Base-by-base conservation (phyloP, 1,140 invertebrate genomes). In the Pogonognathellus flavescens region DNA sequence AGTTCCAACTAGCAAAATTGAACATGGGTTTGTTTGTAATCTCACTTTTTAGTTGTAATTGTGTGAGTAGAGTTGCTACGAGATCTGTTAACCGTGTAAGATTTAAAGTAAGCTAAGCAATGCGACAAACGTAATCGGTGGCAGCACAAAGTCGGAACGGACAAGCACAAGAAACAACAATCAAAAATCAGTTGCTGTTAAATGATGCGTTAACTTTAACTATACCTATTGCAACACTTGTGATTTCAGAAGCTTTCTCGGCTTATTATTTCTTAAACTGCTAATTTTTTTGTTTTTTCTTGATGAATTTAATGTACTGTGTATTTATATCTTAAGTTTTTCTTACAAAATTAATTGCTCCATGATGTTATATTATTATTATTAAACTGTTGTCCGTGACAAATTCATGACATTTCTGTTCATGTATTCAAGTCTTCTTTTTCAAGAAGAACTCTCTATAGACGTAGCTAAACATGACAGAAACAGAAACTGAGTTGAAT, bases 81-180 rank as follows among this genome's bases (percentile, higher is more conserved):
- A 76, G 70, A 76, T 76, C 31, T 50, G 25, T 31, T 76, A 50
- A 49, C 70, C 49, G 41, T 49, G 49, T 76, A 49, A 76, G 66
- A 76, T 31, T 49, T 41, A 41, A 76, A 49, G 62, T 31, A 66
- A 76, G 70, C 70, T 49, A 76, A 76, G 70, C 70, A 76, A 76
- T 49, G 70, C 70, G 49, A 76, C 70, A 76, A 76, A 49, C 31
- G 70, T 31, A n/a, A 76, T 49, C 70, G n/a, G 25, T 49, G 70
- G 70, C 70, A 76, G 70, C 70, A 76, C 70, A 76, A 7, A 76
- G 49, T 18, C n/a, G 70, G 18, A 76, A 76, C 70, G 41, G 18
- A 76, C 20, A 49, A 76, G 70, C 70, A 76, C 70, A 76, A 76
- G 70, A 49, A 49, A 76, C 70, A 49, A 76, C 70, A 76, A 76